These are phyloP conservation scores for Syrista parreyssii DNA, from an alignment of 2,888 invertebrate species.

Conservation along the genomic window DNA sequence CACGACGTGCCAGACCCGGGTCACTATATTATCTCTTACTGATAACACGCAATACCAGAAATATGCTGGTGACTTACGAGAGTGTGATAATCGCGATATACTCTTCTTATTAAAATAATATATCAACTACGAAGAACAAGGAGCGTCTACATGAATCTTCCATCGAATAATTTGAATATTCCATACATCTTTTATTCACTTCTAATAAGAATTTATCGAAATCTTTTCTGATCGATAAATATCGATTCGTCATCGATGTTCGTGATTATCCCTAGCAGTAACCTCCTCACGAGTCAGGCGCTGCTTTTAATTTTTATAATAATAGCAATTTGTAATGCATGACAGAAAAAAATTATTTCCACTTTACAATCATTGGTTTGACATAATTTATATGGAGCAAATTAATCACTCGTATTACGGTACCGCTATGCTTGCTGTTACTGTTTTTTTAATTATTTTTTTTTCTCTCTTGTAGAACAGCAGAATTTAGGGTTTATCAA, in stretches of 20 bases:
- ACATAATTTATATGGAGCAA: neutral
- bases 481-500: neutral
- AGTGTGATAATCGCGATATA: neutral
- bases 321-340: neutral
- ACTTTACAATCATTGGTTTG: neutral
- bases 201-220: neutral
- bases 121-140: neutral
- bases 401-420: neutral
- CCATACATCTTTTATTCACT: neutral
- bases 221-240: neutral
- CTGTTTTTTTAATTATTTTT: neutral
- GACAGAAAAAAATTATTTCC: neutral
- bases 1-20: conserved; percentile 17
- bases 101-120: neutral
- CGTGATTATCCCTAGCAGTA: neutral
- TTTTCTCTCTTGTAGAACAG: neutral
- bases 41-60: conserved; percentile 16
- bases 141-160: neutral
- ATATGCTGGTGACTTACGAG: neutral
- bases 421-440: neutral
- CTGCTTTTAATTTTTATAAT: neutral
- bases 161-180: neutral
- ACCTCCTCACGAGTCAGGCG: neutral
- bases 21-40: conserved; percentile 16
- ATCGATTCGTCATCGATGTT: too few species aligned